Evolutionary conservation across 2,797 vertebrate genomes (phyloP).

Genomic region (Botia kubotai): DNA sequence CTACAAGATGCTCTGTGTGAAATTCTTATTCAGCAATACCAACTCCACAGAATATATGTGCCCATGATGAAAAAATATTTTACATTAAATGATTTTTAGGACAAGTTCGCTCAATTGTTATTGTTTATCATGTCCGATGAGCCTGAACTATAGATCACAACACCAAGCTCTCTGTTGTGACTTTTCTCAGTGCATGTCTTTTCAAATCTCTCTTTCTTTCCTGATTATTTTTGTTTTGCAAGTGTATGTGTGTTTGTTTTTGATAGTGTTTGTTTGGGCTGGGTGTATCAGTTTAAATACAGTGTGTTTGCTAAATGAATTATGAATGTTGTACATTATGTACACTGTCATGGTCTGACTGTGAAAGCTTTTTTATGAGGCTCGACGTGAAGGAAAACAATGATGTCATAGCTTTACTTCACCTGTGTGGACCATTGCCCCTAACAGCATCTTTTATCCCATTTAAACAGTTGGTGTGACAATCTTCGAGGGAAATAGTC

Average conservation of each 20-base stretch:
- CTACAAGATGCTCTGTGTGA: constrained; percentile 15
- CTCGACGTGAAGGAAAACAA: constrained; percentile 17
- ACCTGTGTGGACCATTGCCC: constrained; percentile 63
- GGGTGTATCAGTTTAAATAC: neutral
- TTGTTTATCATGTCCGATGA: no score
- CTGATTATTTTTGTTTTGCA: neutral
- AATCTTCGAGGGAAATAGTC: constrained; percentile 46
- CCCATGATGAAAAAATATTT: no score
- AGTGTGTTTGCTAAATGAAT: neutral
- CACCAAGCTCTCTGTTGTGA: no score
- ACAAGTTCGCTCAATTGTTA: no score
- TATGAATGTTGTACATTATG: neutral
- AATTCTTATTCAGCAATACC: no score
- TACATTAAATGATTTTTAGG: no score
- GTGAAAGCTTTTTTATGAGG: constrained; percentile 19
- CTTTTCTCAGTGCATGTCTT: neutral
- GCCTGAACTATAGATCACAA: no score
- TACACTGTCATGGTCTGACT: neutral
- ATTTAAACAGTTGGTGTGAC: constrained; percentile 69
- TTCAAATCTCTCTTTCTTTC: neutral
- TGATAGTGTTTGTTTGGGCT: neutral
- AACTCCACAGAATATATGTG: no score
- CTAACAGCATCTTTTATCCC: constrained; percentile 68
- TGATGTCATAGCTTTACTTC: constrained; percentile 73
- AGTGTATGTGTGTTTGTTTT: neutral